These are phyloP conservation scores for Xyrichtys novacula DNA, from an alignment of 2,797 vertebrate genomes.

Conservation along the genomic window DNA sequence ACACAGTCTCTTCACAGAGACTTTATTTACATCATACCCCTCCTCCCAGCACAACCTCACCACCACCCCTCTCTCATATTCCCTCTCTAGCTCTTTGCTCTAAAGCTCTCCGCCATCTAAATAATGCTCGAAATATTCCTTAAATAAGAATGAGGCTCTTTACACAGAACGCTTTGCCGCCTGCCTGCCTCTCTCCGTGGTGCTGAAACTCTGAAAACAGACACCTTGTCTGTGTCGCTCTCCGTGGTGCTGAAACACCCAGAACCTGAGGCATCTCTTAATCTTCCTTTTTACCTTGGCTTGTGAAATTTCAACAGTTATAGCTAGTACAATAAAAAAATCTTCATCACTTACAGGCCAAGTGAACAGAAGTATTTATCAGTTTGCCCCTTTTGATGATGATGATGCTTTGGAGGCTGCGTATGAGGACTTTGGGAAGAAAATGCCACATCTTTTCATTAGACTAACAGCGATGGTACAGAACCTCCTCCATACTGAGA, in stretches of 20 bases:
- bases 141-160: conserved; percentile 38
- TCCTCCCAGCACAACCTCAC: not conserved
- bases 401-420: not conserved
- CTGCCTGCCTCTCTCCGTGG: conserved; percentile 37
- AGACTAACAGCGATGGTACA: not conserved
- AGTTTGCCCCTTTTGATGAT: not conserved
- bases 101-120: conserved; percentile 50
- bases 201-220: conserved; percentile 35
- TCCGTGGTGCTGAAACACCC: conserved; percentile 35
- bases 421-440: not conserved
- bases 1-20: conserved; percentile 69
- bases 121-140: conserved; percentile 43
- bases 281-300: conserved; percentile 6
- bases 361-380: not conserved
- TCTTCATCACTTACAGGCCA: not conserved
- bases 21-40: conserved; percentile 73
- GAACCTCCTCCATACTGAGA: not conserved
- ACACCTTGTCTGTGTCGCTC: not conserved
- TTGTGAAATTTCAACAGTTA: conserved; percentile 14
- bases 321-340: conserved; percentile 9
- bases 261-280: conserved; percentile 5
- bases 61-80: conserved; percentile 9
- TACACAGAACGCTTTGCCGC: conserved; percentile 12
- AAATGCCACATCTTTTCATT: not conserved
- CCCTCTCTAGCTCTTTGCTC: conserved; percentile 46